Percentiles rank a stretch among this genome's conserved stretches.
Evolutionary conservation across 2,113 vertebrate species (phyloP).

Genomic region (Geococcyx californianus): DNA sequence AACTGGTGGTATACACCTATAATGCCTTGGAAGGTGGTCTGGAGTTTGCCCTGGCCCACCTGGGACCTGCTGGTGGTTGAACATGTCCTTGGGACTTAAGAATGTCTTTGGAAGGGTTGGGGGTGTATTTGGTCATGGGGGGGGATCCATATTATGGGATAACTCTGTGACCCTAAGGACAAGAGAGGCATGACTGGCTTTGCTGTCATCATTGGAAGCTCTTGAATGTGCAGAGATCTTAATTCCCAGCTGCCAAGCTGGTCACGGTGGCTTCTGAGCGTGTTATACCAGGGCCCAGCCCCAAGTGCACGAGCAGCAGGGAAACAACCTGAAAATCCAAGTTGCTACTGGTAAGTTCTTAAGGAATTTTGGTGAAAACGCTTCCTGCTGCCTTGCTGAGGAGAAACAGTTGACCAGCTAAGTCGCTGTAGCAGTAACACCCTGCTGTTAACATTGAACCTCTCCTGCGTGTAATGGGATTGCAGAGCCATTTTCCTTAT

Average conservation of each 20-base stretch:
- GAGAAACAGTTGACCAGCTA: too few relatives aligned
- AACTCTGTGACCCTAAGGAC: background rate
- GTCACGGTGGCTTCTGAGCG: background rate
- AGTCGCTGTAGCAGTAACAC: background rate
- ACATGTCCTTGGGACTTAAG: background rate
- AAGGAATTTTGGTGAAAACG: background rate
- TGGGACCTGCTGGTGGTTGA: background rate
- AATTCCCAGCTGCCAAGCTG: background rate
- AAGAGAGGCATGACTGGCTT: background rate
- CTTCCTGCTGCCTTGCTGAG: background rate
- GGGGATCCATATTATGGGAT: background rate
- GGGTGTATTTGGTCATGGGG: background rate
- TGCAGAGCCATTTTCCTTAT: background rate
- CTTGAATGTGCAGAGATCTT: fast-evolving
- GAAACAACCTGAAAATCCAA: background rate
- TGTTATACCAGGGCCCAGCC: background rate
- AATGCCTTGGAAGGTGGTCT: background rate
- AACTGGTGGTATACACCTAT: background rate
- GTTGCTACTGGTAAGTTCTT: background rate
- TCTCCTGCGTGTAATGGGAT: background rate
- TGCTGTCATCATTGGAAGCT: fast-evolving
- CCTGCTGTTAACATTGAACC: fast-evolving
- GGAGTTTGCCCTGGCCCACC: background rate
- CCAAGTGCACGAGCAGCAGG: background rate
- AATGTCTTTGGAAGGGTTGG: background rate